phyloP scores from a whole-genome alignment of 2,797 vertebrate species.

The Clarias platycephalus region DNA sequence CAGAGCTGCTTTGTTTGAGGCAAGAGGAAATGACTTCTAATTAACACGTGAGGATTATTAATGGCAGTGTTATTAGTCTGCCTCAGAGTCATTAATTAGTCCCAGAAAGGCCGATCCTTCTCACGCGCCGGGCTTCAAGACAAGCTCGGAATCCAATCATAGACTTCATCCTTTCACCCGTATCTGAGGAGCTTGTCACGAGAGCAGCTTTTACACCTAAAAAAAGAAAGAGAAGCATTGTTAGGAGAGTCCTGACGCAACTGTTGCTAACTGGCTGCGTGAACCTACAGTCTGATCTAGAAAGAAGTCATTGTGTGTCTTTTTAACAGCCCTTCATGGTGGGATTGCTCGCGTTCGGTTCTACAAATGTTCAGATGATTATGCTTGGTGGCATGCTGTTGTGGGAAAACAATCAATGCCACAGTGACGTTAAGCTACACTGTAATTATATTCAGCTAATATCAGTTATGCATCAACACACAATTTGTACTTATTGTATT shows the following conservation, averaged over 20 bases:
- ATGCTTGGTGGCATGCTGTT: background rate
- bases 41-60: slow-evolving; percentile 70
- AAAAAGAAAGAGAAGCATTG: slow-evolving; percentile 13
- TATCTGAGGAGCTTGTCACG: slow-evolving; percentile 23
- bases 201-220: slow-evolving; percentile 29
- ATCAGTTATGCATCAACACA: background rate
- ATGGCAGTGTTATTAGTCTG: slow-evolving; percentile 72
- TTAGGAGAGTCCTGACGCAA: slow-evolving; percentile 36
- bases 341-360: background rate
- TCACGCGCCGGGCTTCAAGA: slow-evolving; percentile 64
- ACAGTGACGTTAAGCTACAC: background rate
- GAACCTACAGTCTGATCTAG: background rate
- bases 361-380: background rate
- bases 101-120: slow-evolving; percentile 70
- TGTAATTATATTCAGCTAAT: background rate
- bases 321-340: background rate
- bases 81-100: slow-evolving; percentile 76
- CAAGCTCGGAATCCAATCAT: slow-evolving; percentile 54
- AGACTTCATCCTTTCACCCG: slow-evolving; percentile 56
- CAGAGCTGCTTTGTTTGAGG: slow-evolving; percentile 44
- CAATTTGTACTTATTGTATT: background rate
- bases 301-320: background rate
- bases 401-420: background rate
- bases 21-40: slow-evolving; percentile 61
- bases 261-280: background rate